Evolutionary conservation across 2,888 invertebrate species (phyloP), one percentile per base, ranked within the genome.

Genomic region (Agriopis aurantiaria): DNA sequence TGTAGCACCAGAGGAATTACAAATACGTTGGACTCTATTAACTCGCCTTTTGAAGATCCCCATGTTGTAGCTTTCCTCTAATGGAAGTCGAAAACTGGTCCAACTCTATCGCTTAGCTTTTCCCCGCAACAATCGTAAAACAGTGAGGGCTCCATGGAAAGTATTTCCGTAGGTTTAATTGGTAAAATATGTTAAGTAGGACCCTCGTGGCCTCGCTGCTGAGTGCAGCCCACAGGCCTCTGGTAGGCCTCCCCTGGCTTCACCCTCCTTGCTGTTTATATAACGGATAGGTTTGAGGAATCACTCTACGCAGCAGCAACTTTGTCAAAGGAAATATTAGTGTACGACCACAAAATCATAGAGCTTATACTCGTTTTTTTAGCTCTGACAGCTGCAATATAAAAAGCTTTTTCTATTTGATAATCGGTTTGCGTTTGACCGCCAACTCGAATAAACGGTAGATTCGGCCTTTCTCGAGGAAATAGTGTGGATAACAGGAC

Each of bases 161-260:
- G 66, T 59, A 70, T 70, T 69, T 62, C 49, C 58, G 51, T 58
- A 58, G 58, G 80, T 89, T 89, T 90, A 91, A 91, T 91, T 91
- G 88, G 86, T 84, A 79, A 82, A 89, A 85, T 87, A 88, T 88
- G 89, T 81, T 89, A 88, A 90, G 77, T 80, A 82, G 80, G 67
- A 73, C 68, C 75, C 74, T 81, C 79, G 51, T 68, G 78, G 68
- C 48, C 55, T 14, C 40, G 11, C 56, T 43, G 43, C 61, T 62
- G 43, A 43, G 61, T 62, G 60, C 78, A 46, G 62, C 12, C 11
- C 12, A 33, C 23, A 46, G 58, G 46, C 61, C 61, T 43, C 12
- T n/a, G 17, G 51, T 0, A 11, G 41, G 51, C 3, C 74, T 62
- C 73, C 78, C 73, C 75, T 77, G 72, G 73, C 77, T 74, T 41